A percentile compares a stretch with the other conserved stretches of the same genome.
These are phyloP conservation scores for Cassiopea andromeda DNA, from an alignment of 30 jellyfish, hydroid and myxozoan species.

Conservation along the genomic window DNA sequence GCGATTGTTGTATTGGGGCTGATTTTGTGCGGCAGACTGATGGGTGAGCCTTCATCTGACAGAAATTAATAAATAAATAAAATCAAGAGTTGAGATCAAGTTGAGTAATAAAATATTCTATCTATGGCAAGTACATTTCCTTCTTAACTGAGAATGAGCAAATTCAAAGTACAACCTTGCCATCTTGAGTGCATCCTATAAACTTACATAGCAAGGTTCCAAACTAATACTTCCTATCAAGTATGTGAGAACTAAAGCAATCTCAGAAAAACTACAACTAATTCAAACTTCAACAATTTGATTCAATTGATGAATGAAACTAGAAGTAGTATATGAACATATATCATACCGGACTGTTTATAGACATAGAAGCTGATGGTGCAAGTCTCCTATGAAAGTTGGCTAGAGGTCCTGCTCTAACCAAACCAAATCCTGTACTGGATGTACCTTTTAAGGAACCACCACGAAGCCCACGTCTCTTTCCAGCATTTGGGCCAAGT, in stretches of 20 bases:
- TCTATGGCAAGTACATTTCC: too few relatives aligned
- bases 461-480: slow-evolving; percentile 80
- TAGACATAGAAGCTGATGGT: slow-evolving; percentile 79
- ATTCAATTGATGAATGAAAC: neutral
- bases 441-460: slow-evolving; percentile 87
- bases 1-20: slow-evolving; percentile 95
- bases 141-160: too few relatives aligned
- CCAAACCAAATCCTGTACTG: slow-evolving; percentile 66
- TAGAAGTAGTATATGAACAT: neutral
- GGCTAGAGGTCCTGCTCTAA: slow-evolving; percentile 97
- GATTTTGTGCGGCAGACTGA: slow-evolving; percentile 96
- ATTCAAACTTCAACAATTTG: neutral
- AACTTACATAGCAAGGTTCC: too few relatives aligned
- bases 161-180: too few relatives aligned
- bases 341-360: slow-evolving; percentile 65
- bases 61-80: neutral
- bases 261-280: too few relatives aligned
- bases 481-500: slow-evolving; percentile 79
- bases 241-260: too few relatives aligned
- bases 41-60: slow-evolving; percentile 77
- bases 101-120: too few relatives aligned
- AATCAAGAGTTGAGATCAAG: neutral
- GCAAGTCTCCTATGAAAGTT: slow-evolving; percentile 83
- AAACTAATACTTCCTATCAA: too few relatives aligned
- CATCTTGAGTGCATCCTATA: too few relatives aligned